Conservation (phyloP, 1,140 invertebrate species). For the Pogonomyrmex barbatus region DNA sequence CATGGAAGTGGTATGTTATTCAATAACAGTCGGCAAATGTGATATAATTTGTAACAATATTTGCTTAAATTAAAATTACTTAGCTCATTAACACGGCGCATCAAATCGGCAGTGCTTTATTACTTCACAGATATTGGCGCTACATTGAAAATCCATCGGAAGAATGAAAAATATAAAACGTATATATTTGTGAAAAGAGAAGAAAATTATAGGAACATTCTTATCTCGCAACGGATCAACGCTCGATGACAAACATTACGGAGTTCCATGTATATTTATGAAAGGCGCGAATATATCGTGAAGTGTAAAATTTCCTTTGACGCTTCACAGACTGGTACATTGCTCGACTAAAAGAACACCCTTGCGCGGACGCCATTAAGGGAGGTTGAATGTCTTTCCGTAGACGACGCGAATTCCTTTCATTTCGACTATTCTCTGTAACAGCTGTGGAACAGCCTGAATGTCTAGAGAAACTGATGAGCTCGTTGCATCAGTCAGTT, state of each 20-base stretch:
- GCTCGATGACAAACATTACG: not conserved
- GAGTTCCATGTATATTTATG: slow-evolving; percentile 29
- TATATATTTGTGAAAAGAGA: not conserved
- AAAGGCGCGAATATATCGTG: not conserved
- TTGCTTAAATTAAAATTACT: slow-evolving; percentile 55
- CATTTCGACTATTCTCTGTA: slow-evolving; percentile 64
- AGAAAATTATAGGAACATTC: not conserved
- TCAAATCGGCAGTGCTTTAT: not conserved
- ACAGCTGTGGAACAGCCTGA: slow-evolving; percentile 35
- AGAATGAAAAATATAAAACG: not conserved
- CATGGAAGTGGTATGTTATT: slow-evolving; percentile 30
- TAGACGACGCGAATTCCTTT: slow-evolving; percentile 64
- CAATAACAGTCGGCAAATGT: slow-evolving; percentile 42
- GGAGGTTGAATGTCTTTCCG: slow-evolving; percentile 57
- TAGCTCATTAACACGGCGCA: slow-evolving; percentile 13
- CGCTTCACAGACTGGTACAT: slow-evolving; percentile 7
- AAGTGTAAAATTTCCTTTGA: slow-evolving; percentile 64
- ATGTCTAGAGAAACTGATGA: slow-evolving; percentile 43
- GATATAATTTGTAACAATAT: slow-evolving; percentile 25
- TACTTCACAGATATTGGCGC: not conserved
- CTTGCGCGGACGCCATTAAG: slow-evolving; percentile 63
- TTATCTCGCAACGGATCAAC: not conserved
- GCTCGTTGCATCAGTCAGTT: slow-evolving; percentile 18
- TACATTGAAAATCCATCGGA: not conserved
- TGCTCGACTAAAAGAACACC: slow-evolving; percentile 39